Evolutionary conservation across 1,140 invertebrate genomes (phyloP).

Genomic region (Dreissena rostriformis): DNA sequence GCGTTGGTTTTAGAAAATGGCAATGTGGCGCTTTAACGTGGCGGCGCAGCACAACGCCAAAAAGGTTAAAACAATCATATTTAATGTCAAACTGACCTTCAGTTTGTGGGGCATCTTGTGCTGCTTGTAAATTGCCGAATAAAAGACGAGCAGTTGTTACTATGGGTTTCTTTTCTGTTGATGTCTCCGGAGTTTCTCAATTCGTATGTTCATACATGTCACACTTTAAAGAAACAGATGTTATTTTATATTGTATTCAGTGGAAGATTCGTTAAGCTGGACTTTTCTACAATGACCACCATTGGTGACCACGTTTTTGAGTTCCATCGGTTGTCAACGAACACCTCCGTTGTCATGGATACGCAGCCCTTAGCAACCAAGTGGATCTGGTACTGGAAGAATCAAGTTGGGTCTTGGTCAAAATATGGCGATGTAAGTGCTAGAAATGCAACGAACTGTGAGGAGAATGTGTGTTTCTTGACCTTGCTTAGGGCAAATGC

Average conservation of each 20-base stretch:
- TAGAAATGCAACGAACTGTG: too few relatives aligned
- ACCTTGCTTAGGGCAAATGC: too few relatives aligned
- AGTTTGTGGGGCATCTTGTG: too few relatives aligned
- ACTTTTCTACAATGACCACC: neutral
- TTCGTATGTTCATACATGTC: neutral
- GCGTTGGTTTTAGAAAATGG: too few relatives aligned
- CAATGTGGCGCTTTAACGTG: too few relatives aligned
- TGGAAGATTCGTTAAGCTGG: neutral
- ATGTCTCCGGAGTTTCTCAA: neutral
- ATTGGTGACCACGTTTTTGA: neutral
- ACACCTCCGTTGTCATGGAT: constrained; percentile 22
- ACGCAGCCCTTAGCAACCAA: constrained; percentile 20
- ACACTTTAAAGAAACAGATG: neutral
- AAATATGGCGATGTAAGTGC: constrained; percentile 37
- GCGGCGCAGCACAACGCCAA: too few relatives aligned
- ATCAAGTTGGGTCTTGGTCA: constrained; percentile 8
- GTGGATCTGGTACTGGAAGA: constrained; percentile 43
- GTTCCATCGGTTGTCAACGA: constrained; percentile 30
- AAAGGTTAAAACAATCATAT: too few relatives aligned
- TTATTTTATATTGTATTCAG: neutral
- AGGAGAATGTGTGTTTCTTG: too few relatives aligned
- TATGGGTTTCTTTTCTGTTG: too few relatives aligned
- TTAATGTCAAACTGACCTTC: too few relatives aligned
- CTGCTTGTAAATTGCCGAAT: too few relatives aligned
- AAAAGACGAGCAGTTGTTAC: too few relatives aligned